Conservation (phyloP, 2,797 vertebrate species). For the Myripristis murdjan region DNA sequence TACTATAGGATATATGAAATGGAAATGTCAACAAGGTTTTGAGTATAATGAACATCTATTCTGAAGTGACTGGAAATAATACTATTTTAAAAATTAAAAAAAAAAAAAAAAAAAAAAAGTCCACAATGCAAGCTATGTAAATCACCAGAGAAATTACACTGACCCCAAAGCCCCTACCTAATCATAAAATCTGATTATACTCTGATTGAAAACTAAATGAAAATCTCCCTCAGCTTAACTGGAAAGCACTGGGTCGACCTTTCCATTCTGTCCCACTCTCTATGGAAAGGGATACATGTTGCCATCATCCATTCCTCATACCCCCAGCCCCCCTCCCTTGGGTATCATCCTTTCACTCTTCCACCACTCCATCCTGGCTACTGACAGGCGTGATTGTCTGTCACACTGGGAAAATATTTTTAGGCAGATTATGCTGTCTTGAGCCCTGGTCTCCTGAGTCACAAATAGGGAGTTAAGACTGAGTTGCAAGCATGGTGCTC, state of each 20-base stretch:
- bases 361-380: slow-evolving; percentile 34
- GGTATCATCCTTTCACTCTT: slow-evolving; percentile 56
- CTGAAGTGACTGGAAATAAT: slow-evolving; percentile 43
- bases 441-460: slow-evolving; percentile 62
- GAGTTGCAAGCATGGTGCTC: slow-evolving; percentile 49
- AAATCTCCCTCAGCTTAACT: slow-evolving; percentile 70
- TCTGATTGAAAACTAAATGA: slow-evolving; percentile 75
- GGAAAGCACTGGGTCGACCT: slow-evolving; percentile 68
- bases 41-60: slow-evolving; percentile 23
- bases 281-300: slow-evolving; percentile 59
- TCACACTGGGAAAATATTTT: slow-evolving; percentile 46
- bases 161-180: slow-evolving; percentile 64
- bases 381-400: slow-evolving; percentile 48
- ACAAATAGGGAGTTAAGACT: slow-evolving; percentile 62
- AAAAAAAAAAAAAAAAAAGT: neutral
- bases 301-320: slow-evolving; percentile 49
- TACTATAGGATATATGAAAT: neutral
- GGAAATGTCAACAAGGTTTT: slow-evolving; percentile 7
- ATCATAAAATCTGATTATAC: slow-evolving; percentile 77
- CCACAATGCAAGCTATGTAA: slow-evolving; percentile 45
- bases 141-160: slow-evolving; percentile 69
- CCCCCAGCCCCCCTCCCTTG: slow-evolving; percentile 38
- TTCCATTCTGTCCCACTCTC: slow-evolving; percentile 57
- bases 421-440: slow-evolving; percentile 65
- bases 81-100: slow-evolving; percentile 1